Base-by-base conservation (phyloP, 2,888 invertebrate species). In the Parochlus steinenii region DNA sequence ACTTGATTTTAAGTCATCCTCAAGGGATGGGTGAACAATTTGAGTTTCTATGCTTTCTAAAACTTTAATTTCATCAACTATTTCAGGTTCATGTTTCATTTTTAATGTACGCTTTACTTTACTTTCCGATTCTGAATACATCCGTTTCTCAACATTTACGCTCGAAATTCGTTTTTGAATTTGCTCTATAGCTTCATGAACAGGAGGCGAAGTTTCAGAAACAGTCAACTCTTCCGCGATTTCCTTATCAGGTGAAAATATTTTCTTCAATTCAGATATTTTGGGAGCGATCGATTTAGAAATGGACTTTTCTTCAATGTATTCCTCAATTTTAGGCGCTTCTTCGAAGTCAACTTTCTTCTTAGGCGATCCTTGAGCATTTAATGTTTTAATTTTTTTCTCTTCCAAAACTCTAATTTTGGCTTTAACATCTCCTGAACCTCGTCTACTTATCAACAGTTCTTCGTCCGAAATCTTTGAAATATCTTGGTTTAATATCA, bases 371-470 rank as follows among this genome's bases (percentile, higher is more conserved):
- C 44, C 42, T 33, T 57, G 54, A 20, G 56, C 53, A 8, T 55
- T 49, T 3, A 57, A 46, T 37, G 51, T 53, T 14, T 48, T 47
- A 15, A 51, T 47, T 40, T 63, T 63, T 42, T 35, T 28, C 11
- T 65, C 64, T 50, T 70, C 69, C 31, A 69, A 48, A 38, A 61
- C 50, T 47, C 62, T 61, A 26, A 70, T 58, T 47, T 65, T 65
- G 11, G 66, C 62, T 50, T 61, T 65, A 4, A 70, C 70, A 43
- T 66, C 66, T 19, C 66, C 65, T 6, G 64, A 63, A 22, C 58
- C 58, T 22, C 58, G 47, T 22, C 58, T 45, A 30, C 41, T 45
- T 36, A 46, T 50, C 34, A 60, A 43, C 18, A 56, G 47, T 39
- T 61, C 55, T 36, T 62, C 61, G 19, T 55, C 55, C 14, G 50